Evolutionary conservation across 2,888 invertebrate genomes (phyloP).

Genomic region (Protodeltote pygarga): DNA sequence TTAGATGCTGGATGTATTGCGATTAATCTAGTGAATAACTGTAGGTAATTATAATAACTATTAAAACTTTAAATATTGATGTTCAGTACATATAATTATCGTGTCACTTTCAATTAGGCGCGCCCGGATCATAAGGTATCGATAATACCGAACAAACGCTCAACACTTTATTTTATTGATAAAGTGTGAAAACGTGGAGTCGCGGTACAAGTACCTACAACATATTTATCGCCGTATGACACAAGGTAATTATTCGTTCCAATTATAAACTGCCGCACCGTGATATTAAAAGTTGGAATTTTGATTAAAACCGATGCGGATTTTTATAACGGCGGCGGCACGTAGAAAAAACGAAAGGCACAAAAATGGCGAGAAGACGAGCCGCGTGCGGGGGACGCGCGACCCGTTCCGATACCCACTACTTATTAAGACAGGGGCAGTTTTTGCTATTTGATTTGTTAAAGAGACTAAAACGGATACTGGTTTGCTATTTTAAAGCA

Average conservation of each 20-base stretch:
- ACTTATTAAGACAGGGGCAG: slow-evolving; percentile 85
- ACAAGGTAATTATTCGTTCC: slow-evolving; percentile 75
- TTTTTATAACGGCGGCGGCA: slow-evolving; percentile 77
- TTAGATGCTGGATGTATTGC: too few species aligned
- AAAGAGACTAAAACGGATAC: slow-evolving; percentile 82
- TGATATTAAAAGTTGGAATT: slow-evolving; percentile 80
- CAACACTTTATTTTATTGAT: slow-evolving; percentile 56
- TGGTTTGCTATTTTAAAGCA: slow-evolving; percentile 85
- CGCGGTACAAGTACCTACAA: slow-evolving; percentile 33
- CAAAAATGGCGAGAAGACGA: slow-evolving; percentile 79
- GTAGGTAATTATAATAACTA: neutral
- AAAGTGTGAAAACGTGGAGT: slow-evolving; percentile 57
- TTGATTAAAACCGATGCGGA: slow-evolving; percentile 81
- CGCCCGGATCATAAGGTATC: slow-evolving; percentile 6
- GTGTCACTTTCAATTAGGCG: slow-evolving; percentile 22
- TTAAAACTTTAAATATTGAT: slow-evolving; percentile 1
- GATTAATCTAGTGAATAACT: too few species aligned
- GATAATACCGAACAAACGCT: slow-evolving; percentile 14
- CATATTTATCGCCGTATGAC: slow-evolving; percentile 69
- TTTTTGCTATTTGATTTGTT: slow-evolving; percentile 86
- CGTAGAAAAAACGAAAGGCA: slow-evolving; percentile 73
- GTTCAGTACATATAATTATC: slow-evolving; percentile 12
- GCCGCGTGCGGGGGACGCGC: slow-evolving; percentile 59
- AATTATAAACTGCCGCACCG: slow-evolving; percentile 72
- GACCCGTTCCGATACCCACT: slow-evolving; percentile 77